phyloP scores from a whole-genome alignment of 2,113 vertebrate species.

The Pelobates fuscus region DNA sequence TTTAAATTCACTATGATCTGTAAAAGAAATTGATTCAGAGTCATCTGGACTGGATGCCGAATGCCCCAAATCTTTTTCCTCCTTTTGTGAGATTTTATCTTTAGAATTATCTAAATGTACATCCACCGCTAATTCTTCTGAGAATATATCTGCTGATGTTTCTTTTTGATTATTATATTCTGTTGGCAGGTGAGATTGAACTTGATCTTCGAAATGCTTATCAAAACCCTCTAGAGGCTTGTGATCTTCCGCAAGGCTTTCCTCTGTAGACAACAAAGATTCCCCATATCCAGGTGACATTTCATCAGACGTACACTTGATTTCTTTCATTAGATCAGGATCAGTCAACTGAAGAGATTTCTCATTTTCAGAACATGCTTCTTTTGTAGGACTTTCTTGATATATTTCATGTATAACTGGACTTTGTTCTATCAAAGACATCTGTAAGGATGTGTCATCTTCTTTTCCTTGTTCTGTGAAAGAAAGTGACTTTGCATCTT shows the following conservation, averaged over 20 bases:
- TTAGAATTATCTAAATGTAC: conserved; percentile 48
- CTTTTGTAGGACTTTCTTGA: conserved; percentile 55
- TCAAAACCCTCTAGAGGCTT: conserved; percentile 16
- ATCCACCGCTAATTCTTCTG: conserved; percentile 32
- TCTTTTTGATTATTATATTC: conserved; percentile 27
- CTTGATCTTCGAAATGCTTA: background rate
- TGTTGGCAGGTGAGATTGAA: background rate
- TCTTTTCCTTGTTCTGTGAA: conserved; percentile 45
- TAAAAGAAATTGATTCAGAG: conserved; percentile 54
- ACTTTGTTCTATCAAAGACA: conserved; percentile 52
- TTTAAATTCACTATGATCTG: conserved; percentile 52
- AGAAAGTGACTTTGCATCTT: conserved; percentile 62
- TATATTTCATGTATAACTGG: conserved; percentile 52
- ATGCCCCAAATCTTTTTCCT: conserved; percentile 26
- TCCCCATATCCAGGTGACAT: conserved; percentile 18
- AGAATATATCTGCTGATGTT: conserved; percentile 43
- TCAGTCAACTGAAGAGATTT: conserved; percentile 51
- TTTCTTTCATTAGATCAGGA: conserved; percentile 20
- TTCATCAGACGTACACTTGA: conserved; percentile 40
- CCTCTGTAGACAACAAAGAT: conserved; percentile 10
- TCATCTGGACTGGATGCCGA: conserved; percentile 56
- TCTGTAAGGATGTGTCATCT: conserved; percentile 46
- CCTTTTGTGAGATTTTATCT: conserved; percentile 54
- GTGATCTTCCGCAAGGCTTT: conserved; percentile 22
- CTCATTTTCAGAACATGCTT: conserved; percentile 49